Base-by-base conservation (phyloP, 1,140 invertebrate genomes). In the Drosophila subpulchrella region DNA sequence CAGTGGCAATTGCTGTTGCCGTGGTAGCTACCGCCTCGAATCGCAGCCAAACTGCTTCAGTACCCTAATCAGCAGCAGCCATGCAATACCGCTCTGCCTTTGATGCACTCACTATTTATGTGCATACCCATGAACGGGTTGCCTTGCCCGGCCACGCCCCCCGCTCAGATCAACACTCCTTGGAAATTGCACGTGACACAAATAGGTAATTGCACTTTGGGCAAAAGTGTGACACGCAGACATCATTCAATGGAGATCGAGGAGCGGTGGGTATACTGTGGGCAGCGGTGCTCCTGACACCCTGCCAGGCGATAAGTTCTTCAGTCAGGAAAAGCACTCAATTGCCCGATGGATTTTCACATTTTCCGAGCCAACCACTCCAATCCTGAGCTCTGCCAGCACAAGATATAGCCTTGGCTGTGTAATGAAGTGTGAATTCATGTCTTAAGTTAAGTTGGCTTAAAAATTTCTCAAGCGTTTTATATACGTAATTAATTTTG, bases 201-300 rank as follows among this genome's bases (percentile, higher is more conserved):
- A 84, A 80, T 80, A 73, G 77, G 73, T 84, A 84, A 84, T 84
- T 84, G 76, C 67, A 80, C 81, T 72, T 79, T 65, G 73, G 73
- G 17, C 62, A n/a, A 62, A 71, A 78, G 59, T 78, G 55, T 65
- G 47, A 57, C 50, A 54, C 61, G 46, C 44, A 56, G 53, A 58
- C 68, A 71, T 72, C 66, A 50, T 71, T 71, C 66, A 71, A 41
- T 30, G 51, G 51, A 48, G 68, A 71, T 58, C 68, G 36, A 70
- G 67, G 44, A 71, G 66, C 20, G 36, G 34, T 36, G 8, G 32
- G 54, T 42, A 41, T 54, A 41, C 30, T 30, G 24, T 27, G 47
- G 39, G 44, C 47, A 48, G 53, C 20, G 51, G 36, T 72, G 36
- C 41, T 58, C 41, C 12, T 68, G 68, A 71, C 65, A 71, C 65